phyloP scores from a whole-genome alignment of 2,797 vertebrate genomes.

The Nyctalus aviator region DNA sequence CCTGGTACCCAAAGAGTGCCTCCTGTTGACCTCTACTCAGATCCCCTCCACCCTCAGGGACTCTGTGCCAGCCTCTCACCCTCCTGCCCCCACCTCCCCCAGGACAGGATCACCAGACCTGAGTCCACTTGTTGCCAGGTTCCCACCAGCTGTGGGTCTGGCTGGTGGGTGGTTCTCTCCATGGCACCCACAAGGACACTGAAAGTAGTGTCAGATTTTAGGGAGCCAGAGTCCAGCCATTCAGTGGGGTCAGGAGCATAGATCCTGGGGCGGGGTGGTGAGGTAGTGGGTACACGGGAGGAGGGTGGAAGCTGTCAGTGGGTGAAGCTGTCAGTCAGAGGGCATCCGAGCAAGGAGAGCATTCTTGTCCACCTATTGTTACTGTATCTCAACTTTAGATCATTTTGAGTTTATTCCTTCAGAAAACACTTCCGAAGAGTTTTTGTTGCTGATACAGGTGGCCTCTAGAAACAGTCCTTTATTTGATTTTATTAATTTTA shows the following conservation, averaged over 20 bases:
- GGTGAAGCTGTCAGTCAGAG: slow-evolving; percentile 23
- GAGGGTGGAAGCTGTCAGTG: neutral
- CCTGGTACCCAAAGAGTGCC: neutral
- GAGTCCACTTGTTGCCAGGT: neutral
- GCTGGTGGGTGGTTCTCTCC: neutral
- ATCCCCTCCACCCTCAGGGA: fast-evolving
- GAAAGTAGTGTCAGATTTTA: neutral
- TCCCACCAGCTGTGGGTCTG: neutral
- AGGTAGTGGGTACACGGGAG: too few species aligned
- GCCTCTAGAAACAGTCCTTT: neutral
- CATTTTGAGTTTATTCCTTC: neutral
- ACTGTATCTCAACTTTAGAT: neutral
- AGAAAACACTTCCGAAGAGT: neutral
- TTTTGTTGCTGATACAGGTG: neutral
- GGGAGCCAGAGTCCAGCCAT: neutral
- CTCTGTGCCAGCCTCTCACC: neutral
- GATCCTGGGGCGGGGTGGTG: neutral
- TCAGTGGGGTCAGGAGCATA: slow-evolving; percentile 17
- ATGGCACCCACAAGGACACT: neutral
- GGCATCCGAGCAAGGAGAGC: slow-evolving; percentile 49
- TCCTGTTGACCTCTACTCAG: neutral
- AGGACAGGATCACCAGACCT: neutral
- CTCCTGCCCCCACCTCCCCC: fast-evolving
- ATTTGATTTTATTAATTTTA: too few species aligned
- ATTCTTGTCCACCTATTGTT: slow-evolving; percentile 49